Conservation (phyloP, 2,888 invertebrate species). For the Cheilosia variabilis region DNA sequence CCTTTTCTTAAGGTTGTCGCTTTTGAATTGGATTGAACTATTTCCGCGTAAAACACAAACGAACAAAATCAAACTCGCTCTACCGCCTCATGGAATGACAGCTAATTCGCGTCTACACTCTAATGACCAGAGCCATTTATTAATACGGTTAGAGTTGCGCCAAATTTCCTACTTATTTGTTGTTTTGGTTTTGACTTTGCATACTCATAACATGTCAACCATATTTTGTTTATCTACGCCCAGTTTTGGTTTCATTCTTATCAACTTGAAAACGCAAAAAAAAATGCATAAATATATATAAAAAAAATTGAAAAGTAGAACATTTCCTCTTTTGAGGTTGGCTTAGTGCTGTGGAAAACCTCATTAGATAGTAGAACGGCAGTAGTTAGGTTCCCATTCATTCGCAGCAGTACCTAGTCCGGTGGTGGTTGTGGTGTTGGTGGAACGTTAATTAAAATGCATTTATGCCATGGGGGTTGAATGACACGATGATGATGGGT, state of each 20-base stretch:
- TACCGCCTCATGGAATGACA: constrained; percentile 44
- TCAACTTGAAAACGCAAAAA: constrained; percentile 40
- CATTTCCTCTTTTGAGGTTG: constrained; percentile 67
- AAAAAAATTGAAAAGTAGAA: constrained; percentile 58
- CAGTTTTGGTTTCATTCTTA: constrained; percentile 48
- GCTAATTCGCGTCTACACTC: constrained; percentile 49
- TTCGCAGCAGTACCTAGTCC: constrained; percentile 17
- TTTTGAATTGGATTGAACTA: neutral
- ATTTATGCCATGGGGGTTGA: constrained; percentile 73
- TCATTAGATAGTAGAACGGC: constrained; percentile 68
- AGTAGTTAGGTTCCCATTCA: constrained; percentile 67
- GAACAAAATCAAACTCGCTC: constrained; percentile 8
- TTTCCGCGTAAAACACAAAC: constrained; percentile 6
- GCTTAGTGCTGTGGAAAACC: constrained; percentile 57
- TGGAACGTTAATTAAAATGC: constrained; percentile 73
- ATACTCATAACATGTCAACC: constrained; percentile 40
- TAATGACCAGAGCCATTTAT: constrained; percentile 40
- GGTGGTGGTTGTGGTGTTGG: constrained; percentile 31
- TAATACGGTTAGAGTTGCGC: constrained; percentile 41
- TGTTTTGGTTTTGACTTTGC: constrained; percentile 29
- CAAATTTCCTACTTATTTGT: constrained; percentile 37
- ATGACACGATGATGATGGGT: constrained; percentile 74
- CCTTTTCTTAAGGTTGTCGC: too few species aligned
- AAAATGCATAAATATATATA: neutral
- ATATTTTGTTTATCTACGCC: constrained; percentile 53